Conservation (phyloP, 2,888 invertebrate genomes). For the Desoria tigrina region DNA sequence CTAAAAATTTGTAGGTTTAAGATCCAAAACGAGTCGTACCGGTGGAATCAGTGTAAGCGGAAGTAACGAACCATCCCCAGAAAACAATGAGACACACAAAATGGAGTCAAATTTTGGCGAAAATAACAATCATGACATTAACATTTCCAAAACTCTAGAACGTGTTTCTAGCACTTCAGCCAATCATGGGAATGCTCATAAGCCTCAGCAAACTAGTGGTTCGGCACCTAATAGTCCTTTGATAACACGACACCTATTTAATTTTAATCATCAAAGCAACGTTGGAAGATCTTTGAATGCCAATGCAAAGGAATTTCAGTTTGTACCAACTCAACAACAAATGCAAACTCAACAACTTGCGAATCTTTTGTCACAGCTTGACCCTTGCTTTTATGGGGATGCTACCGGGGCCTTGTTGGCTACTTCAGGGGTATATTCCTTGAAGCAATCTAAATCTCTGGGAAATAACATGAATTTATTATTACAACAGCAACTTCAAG, state of each 20-base stretch:
- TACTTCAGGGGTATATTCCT: slow-evolving; percentile 37
- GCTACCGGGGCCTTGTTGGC: slow-evolving; percentile 32
- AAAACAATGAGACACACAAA: not conserved
- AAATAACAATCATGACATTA: not conserved
- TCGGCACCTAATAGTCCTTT: slow-evolving; percentile 24
- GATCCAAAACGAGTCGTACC: slow-evolving; percentile 5
- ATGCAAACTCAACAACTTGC: slow-evolving; percentile 34
- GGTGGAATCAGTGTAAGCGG: not conserved
- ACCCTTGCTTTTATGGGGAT: slow-evolving; percentile 32
- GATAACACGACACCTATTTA: slow-evolving; percentile 11
- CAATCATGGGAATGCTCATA: not conserved
- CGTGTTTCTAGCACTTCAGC: not conserved
- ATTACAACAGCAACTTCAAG: slow-evolving; percentile 44
- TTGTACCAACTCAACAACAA: slow-evolving; percentile 31
- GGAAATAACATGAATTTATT: slow-evolving; percentile 47
- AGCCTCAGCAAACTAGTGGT: slow-evolving; percentile 8
- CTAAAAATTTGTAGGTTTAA: slow-evolving; percentile 11
- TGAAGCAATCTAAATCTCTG: slow-evolving; percentile 54
- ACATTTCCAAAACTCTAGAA: not conserved
- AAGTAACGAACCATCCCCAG: slow-evolving; percentile 2
- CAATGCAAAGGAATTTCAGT: slow-evolving; percentile 79
- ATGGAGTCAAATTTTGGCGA: not conserved
- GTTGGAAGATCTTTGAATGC: slow-evolving; percentile 66
- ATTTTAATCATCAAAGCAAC: slow-evolving; percentile 31
- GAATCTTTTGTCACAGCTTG: slow-evolving; percentile 39